Conservation (phyloP, 1,140 invertebrate genomes). For the Drosophila takahashii region DNA sequence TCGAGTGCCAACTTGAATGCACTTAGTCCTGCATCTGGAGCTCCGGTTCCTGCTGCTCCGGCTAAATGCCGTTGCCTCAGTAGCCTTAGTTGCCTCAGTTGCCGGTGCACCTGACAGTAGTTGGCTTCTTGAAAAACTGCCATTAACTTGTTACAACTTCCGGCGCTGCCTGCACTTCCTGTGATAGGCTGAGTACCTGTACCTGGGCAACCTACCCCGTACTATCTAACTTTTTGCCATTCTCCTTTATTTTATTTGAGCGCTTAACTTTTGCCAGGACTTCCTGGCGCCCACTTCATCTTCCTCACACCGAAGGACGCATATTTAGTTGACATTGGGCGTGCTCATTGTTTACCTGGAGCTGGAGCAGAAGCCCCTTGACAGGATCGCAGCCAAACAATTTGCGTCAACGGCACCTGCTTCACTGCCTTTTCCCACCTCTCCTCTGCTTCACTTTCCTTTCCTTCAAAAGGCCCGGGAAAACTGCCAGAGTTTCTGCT, state of each 20-base stretch:
- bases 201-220: background rate
- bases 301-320: slow-evolving; percentile 61
- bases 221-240: slow-evolving; percentile 42
- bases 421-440: background rate
- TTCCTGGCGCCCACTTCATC: slow-evolving; percentile 69
- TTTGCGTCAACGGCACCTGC: slow-evolving; percentile 75
- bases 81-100: slow-evolving; percentile 6
- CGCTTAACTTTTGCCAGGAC: slow-evolving; percentile 68
- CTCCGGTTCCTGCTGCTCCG: slow-evolving; percentile 29
- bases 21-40: slow-evolving; percentile 58
- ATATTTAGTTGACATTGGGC: slow-evolving; percentile 74
- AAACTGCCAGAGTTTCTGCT: slow-evolving; percentile 33
- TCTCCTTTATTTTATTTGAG: slow-evolving; percentile 67
- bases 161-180: slow-evolving; percentile 60
- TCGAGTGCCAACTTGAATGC: slow-evolving; percentile 78
- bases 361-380: slow-evolving; percentile 38
- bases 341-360: slow-evolving; percentile 68
- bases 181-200: slow-evolving; percentile 32
- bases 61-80: slow-evolving; percentile 21
- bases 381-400: slow-evolving; percentile 70
- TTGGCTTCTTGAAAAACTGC: slow-evolving; percentile 75
- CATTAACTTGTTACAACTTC: slow-evolving; percentile 83
- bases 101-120: slow-evolving; percentile 64
- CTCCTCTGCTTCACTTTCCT: background rate
- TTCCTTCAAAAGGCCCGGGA: background rate